Base-by-base conservation (phyloP, 1,140 invertebrate species). In the Zaprionus inermis region DNA sequence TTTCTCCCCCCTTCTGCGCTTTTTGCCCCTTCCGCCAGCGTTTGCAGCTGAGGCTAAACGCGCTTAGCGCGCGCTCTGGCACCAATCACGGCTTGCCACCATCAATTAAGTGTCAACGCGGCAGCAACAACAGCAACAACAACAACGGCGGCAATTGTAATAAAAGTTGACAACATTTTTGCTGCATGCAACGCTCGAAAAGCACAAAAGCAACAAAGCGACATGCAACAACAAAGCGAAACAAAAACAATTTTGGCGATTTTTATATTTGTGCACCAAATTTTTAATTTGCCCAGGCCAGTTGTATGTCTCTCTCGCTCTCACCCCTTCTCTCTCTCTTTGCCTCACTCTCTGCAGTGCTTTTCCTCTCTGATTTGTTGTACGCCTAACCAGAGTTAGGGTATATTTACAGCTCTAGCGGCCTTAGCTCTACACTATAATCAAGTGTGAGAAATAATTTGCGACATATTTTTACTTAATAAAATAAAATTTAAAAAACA, bases 31-130 rank as follows among this genome's bases (percentile, higher is more conserved):
- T 46, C 44, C 6, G 4, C 36, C 34, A 0, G 11, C 34, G 2
- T 14, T 44, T 18, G 41, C 41, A 46, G 10, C 44, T 12, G 44
- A 49, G 56, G 51, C 65, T 73, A 68, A 73, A 69, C 64, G 65
- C 71, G 68, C 59, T 65, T 59, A 65, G 56, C 49, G 54, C 76
- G 72, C 70, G 65, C 30, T 81, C 30, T 81, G 83, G 83, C 84
- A 88, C 83, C 83, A 88, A 88, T 88, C 83, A 88, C 83, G 84
- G 83, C 83, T 77, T 88, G 83, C 83, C 83, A 86, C 83, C 83
- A 86, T 86, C 82, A 86, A 86, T 86, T 86, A 86, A 88, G 82
- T 86, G 82, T 86, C 82, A 86, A 82, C 82, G 69, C 85, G 74
- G 79, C 75, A 54, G 72, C 77, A 79, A 57, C 58, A 73, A 66